These are phyloP conservation scores for Lasioglossum zephyrum DNA, from an alignment of 2,888 invertebrate genomes.

Conservation along the genomic window DNA sequence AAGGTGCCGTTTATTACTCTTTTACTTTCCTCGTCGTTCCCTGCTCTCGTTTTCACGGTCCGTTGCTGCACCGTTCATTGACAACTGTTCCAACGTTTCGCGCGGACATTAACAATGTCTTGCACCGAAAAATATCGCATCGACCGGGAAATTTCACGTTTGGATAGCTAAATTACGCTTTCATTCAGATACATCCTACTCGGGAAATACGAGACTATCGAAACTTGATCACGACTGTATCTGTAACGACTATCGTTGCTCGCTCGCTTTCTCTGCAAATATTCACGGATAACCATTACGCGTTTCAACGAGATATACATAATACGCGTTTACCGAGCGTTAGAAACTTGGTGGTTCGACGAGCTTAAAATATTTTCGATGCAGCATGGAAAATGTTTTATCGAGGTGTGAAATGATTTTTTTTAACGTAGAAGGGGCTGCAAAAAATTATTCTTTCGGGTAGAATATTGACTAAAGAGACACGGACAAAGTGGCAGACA, in stretches of 20 bases:
- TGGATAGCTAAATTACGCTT: neutral
- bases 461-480: neutral
- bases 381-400: slow-evolving; percentile 7
- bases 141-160: neutral
- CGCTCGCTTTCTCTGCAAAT: slow-evolving; percentile 15
- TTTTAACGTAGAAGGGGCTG: neutral
- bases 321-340: slow-evolving; percentile 3
- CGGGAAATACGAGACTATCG: slow-evolving; percentile 25
- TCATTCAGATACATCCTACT: neutral
- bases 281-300: slow-evolving; percentile 19
- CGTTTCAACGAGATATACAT: neutral
- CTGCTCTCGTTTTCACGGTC: slow-evolving; percentile 46
- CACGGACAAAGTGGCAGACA: neutral
- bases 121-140: neutral
- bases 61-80: slow-evolving; percentile 42
- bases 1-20: slow-evolving; percentile 38
- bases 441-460: too few relatives aligned
- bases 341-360: neutral
- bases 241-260: slow-evolving; percentile 22
- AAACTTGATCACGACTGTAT: slow-evolving; percentile 29
- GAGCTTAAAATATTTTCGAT: slow-evolving; percentile 6
- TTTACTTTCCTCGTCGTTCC: slow-evolving; percentile 48
- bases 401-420: neutral
- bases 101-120: slow-evolving; percentile 5
- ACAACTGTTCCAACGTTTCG: slow-evolving; percentile 4